Evolutionary conservation across 1,140 invertebrate genomes (phyloP).

Genomic region (Andricus grossulariae): DNA sequence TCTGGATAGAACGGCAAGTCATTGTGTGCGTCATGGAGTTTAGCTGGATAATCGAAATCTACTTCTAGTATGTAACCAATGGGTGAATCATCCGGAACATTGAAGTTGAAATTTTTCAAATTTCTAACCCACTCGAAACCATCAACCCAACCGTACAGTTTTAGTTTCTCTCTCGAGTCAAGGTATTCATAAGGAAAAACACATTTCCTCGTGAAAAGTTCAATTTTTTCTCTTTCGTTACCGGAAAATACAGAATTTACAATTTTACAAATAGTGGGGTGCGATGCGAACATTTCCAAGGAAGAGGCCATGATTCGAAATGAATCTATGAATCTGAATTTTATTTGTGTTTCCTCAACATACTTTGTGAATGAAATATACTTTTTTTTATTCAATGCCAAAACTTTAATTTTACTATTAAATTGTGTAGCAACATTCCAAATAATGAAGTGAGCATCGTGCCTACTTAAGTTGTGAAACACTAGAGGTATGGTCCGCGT

Average conservation of each 20-base stretch:
- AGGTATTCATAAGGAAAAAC: constrained; percentile 61
- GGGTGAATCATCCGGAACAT: constrained; percentile 63
- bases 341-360: constrained; percentile 32
- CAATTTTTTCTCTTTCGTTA: constrained; percentile 6
- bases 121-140: constrained; percentile 71
- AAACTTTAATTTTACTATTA: constrained; percentile 35
- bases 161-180: constrained; percentile 38
- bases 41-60: background rate
- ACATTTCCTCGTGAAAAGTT: constrained; percentile 37
- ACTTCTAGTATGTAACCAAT: constrained; percentile 76
- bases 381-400: constrained; percentile 47
- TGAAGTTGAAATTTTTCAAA: constrained; percentile 51
- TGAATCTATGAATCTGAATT: constrained; percentile 48
- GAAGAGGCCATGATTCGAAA: constrained; percentile 39
- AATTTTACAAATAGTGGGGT: constrained; percentile 37
- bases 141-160: too few species aligned
- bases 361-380: constrained; percentile 50
- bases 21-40: constrained; percentile 67
- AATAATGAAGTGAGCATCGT: constrained; percentile 54
- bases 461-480: constrained; percentile 64
- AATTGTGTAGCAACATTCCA: constrained; percentile 34
- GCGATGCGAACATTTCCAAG: constrained; percentile 41
- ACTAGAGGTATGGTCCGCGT: constrained; percentile 50
- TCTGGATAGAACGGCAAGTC: constrained; percentile 74
- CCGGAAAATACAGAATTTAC: background rate